These are phyloP conservation scores for Acrobasis consociella DNA, from an alignment of 2,888 invertebrate species.

Conservation along the genomic window DNA sequence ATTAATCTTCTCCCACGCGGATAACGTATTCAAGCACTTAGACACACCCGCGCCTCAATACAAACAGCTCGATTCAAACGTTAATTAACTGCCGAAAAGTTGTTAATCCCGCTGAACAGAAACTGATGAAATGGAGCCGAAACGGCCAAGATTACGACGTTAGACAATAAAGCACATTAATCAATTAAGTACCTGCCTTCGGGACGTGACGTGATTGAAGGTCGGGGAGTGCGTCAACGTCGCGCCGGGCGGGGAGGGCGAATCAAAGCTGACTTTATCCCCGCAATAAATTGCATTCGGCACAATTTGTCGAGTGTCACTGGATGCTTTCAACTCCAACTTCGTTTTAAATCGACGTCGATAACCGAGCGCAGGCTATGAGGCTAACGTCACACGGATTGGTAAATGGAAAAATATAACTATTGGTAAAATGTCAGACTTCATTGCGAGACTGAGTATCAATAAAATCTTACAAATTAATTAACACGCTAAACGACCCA, in stretches of 20 bases:
- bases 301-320: constrained; percentile 49
- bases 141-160: constrained; percentile 23
- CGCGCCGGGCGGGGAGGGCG: constrained; percentile 34
- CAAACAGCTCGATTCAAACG: constrained; percentile 11
- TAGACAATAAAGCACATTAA: constrained; percentile 38
- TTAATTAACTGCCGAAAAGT: constrained; percentile 35
- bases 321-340: constrained; percentile 31
- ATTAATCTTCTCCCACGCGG: constrained; percentile 49
- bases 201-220: constrained; percentile 41
- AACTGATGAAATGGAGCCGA: constrained; percentile 21
- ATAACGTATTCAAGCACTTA: constrained; percentile 42
- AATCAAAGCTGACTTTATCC: constrained; percentile 44
- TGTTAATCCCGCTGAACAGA: constrained; percentile 21
- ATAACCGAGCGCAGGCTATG: constrained; percentile 1
- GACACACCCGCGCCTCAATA: constrained; percentile 32
- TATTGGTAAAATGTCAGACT: not conserved
- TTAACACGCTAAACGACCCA: constrained; percentile 2
- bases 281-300: constrained; percentile 53
- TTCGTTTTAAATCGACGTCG: constrained; percentile 24
- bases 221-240: constrained; percentile 44
- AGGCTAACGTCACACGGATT: not conserved
- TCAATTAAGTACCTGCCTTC: constrained; percentile 34
- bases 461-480: not conserved
- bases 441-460: not conserved
- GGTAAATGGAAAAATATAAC: not conserved